A percentile compares a stretch with the other conserved stretches of the same genome.
phyloP scores from a whole-genome alignment of 2,797 vertebrate species.

The Pachyuromys duprasi region DNA sequence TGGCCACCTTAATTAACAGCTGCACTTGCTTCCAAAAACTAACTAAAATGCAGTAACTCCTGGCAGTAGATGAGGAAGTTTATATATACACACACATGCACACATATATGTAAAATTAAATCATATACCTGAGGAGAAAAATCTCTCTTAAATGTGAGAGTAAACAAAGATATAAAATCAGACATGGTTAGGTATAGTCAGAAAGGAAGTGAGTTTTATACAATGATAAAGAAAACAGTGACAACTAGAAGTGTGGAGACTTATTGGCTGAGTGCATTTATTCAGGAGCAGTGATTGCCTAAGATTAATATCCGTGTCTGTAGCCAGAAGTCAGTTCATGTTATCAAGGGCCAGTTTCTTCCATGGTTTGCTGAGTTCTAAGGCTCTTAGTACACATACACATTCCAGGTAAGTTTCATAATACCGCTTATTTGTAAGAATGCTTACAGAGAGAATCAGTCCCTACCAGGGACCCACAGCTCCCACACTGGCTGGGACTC shows the following conservation, averaged over 20 bases:
- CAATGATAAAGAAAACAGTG: not conserved
- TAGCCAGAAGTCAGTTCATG: not conserved
- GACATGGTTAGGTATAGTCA: not conserved
- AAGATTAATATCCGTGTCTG: not conserved
- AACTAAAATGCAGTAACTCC: conserved; percentile 64
- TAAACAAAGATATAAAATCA: not conserved
- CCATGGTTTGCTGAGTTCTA: not conserved
- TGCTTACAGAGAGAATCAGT: not conserved
- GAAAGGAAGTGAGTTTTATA: conserved; percentile 4
- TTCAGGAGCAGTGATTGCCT: not conserved
- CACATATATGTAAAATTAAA: conserved; percentile 55
- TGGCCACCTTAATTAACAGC: conserved; percentile 79
- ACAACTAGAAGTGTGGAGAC: no score
- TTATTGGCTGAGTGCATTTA: not conserved
- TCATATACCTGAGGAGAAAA: conserved; percentile 37
- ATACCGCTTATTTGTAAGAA: not conserved
- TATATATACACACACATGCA: conserved; percentile 64
- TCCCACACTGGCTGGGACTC: not conserved
- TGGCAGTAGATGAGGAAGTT: conserved; percentile 72
- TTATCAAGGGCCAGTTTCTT: not conserved
- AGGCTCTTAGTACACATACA: not conserved
- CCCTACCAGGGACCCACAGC: not conserved
- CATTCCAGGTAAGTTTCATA: not conserved
- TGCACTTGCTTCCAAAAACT: conserved; percentile 68
- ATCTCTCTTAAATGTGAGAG: not conserved